phyloP scores from a whole-genome alignment of 2,113 vertebrate genomes.

The Sialia sialis region DNA sequence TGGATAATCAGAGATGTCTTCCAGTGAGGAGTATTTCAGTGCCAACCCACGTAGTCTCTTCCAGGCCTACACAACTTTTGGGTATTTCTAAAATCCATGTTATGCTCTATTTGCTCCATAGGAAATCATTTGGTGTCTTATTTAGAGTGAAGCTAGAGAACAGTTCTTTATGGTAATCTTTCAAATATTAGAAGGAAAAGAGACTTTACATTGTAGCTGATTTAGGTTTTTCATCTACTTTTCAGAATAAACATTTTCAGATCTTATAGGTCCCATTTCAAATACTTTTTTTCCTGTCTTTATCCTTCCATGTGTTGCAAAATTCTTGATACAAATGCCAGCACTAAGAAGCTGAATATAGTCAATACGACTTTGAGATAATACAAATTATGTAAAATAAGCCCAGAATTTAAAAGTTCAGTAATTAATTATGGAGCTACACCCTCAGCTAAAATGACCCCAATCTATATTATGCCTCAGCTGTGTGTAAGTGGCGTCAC shows the following conservation, averaged over 20 bases:
- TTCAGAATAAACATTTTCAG: not conserved
- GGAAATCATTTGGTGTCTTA: not conserved
- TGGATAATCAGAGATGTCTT: not conserved
- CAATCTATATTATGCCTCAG: not conserved
- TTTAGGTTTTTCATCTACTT: not conserved
- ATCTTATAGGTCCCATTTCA: not conserved
- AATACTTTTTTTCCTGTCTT: not conserved
- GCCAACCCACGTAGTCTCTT: not conserved
- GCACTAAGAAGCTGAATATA: not conserved
- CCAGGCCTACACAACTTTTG: not conserved
- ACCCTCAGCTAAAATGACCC: not conserved
- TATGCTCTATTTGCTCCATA: not conserved
- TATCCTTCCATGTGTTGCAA: not conserved
- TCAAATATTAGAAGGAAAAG: not conserved
- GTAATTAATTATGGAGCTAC: not conserved
- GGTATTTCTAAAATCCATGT: not conserved
- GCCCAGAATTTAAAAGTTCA: not conserved
- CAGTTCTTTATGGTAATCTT: not conserved
- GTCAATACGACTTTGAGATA: not conserved
- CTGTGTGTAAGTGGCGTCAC: not conserved
- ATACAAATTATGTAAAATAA: not conserved
- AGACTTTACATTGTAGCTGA: not conserved
- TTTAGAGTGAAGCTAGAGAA: not conserved
- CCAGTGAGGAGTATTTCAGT: not conserved
- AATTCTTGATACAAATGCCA: not conserved